Base-by-base conservation (phyloP, 2,797 vertebrate species). In the Enteromius mattozi region DNA sequence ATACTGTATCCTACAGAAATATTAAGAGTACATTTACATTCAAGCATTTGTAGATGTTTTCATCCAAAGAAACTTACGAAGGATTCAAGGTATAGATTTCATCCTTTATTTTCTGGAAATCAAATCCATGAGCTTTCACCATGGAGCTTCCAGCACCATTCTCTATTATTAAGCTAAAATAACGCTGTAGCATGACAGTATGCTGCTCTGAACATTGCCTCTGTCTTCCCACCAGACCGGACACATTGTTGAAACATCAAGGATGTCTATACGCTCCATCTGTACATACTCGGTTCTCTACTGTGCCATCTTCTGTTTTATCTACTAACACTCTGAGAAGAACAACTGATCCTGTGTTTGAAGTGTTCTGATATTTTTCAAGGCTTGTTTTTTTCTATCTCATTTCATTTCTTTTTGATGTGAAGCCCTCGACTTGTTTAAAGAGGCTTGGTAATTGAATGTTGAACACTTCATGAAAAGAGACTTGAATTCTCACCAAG, bases 361-460 rank as follows among this genome's bases (percentile, higher is more conserved):
- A 87, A 86, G 82, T 86, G 66, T 61, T 72, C 30, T 65, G 65
- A 45, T 78, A 74, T 83, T 80, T 83, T 65, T 51, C 37, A 69
- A 59, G 49, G 71, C 37, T 75, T 69, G 35, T 78, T 87, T 74
- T 27, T 59, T 27, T 42, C 69, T 33, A 21, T 66, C 59, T 66
- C 47, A 21, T 74, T 76, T 66, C 49, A 40, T 77, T 51, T 66
- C 40, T 85, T 47, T 86, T 82, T 85, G 84, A 86, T 87, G 76
- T 86, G 47, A 69, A 78, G 27, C 54, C 56, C 66, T 75, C 9
- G 30, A 40, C 49, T 86, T 14, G 2, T 49, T 70, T 45, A 80
- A 56, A 81, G 54, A 71, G 74, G 37, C 63, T 56, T 42, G 49
- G 80, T 88, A 86, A 87, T 72, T 79, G 82, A 90, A 78, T 80